Percentiles rank a stretch among this genome's conserved stretches.
These are phyloP conservation scores for Conus betulinus DNA, from an alignment of 1,140 invertebrate genomes.

Conservation along the genomic window DNA sequence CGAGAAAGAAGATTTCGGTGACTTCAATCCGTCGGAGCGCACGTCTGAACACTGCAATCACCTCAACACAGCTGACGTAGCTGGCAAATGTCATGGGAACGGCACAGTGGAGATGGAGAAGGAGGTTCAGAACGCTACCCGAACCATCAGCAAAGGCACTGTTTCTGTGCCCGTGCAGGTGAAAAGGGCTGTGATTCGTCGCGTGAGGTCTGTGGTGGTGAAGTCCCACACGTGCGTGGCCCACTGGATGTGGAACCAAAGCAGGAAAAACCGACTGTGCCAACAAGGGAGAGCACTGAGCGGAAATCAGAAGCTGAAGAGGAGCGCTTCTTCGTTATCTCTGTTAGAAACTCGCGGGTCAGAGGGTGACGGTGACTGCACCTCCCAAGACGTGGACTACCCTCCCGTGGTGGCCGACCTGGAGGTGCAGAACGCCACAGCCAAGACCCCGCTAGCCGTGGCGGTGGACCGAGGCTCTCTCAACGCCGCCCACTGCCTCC, in stretches of 20 bases:
- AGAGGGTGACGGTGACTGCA: not conserved
- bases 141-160: not conserved
- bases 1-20: not conserved
- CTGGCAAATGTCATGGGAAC: not conserved
- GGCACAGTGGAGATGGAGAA: not conserved
- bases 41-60: not conserved
- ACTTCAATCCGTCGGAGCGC: not conserved
- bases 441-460: constrained; percentile 30
- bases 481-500: constrained; percentile 23
- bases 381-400: not conserved
- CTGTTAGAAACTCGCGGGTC: not conserved
- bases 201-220: not conserved
- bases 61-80: too few relatives aligned
- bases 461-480: constrained; percentile 28
- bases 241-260: not conserved
- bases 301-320: not conserved
- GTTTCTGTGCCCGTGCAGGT: not conserved
- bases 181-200: not conserved
- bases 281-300: not conserved
- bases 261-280: not conserved
- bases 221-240: constrained; percentile 4
- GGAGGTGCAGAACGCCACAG: constrained; percentile 29
- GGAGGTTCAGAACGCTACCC: not conserved
- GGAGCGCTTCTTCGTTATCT: not conserved
- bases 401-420: not conserved